Conservation (phyloP, 1,140 invertebrate species). For the Oreohelix idahoensis region DNA sequence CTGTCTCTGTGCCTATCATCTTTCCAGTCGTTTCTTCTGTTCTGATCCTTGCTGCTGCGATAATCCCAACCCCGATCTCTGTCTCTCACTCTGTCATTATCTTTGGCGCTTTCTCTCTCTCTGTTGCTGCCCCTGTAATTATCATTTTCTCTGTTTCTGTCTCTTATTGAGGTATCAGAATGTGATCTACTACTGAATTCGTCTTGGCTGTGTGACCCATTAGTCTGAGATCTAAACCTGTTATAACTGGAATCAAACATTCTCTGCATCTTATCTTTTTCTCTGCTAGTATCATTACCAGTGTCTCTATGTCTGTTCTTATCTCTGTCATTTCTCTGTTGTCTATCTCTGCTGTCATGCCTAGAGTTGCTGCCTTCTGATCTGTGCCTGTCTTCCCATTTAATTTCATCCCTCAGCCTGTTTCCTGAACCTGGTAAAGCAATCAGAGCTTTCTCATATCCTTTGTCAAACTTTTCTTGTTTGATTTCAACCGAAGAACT, state of each 20-base stretch:
- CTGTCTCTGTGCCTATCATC: too few species aligned
- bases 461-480: slow-evolving; percentile 46
- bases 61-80: neutral
- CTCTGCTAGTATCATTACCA: neutral
- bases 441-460: slow-evolving; percentile 45
- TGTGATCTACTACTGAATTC: too few species aligned
- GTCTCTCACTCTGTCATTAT: slow-evolving; percentile 41
- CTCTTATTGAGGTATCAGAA: too few species aligned
- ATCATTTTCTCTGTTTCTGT: neutral
- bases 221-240: too few species aligned
- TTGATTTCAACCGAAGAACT: slow-evolving; percentile 37
- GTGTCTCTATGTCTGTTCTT: neutral
- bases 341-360: too few species aligned
- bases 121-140: neutral
- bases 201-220: too few species aligned
- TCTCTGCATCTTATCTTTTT: too few species aligned
- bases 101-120: slow-evolving; percentile 37
- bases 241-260: too few species aligned
- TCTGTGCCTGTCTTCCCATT: neutral
- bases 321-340: neutral
- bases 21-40: neutral
- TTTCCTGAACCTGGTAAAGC: neutral
- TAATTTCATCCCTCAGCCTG: neutral
- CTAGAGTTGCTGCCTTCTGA: neutral
- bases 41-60: neutral